Conservation (phyloP, 1,140 invertebrate species). For the Phortica variegata region DNA sequence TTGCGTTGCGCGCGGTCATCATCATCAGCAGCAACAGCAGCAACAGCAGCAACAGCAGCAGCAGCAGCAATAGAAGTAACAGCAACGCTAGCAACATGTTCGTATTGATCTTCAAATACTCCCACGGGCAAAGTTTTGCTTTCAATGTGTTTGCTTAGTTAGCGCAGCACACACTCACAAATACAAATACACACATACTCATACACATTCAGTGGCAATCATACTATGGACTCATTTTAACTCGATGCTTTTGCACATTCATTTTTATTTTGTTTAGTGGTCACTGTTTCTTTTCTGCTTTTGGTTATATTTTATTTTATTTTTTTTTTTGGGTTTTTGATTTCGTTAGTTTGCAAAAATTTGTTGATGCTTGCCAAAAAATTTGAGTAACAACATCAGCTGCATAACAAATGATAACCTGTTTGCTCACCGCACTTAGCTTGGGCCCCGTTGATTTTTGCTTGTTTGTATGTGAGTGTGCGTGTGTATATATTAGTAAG, state of each 20-base stretch:
- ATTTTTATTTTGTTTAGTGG: conserved; percentile 31
- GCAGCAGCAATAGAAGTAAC: conserved; percentile 20
- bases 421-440: too few relatives aligned
- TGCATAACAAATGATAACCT: too few relatives aligned
- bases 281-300: too few relatives aligned
- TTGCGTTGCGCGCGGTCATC: too few relatives aligned
- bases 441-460: too few relatives aligned
- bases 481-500: too few relatives aligned
- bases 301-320: too few relatives aligned
- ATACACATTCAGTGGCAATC: conserved; percentile 13
- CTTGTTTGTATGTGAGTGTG: too few relatives aligned
- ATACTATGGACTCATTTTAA: conserved; percentile 1
- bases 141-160: conserved; percentile 9
- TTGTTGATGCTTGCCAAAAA: too few relatives aligned
- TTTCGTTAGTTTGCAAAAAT: too few relatives aligned
- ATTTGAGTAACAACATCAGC: too few relatives aligned
- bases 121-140: neutral
- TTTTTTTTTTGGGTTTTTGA: too few relatives aligned
- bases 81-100: neutral
- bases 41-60: conserved; percentile 9
- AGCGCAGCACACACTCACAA: conserved; percentile 24
- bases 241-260: conserved; percentile 19
- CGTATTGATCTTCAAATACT: neutral
- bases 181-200: conserved; percentile 29
- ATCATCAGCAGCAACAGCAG: conserved; percentile 27